Conservation (phyloP, 2,888 invertebrate genomes). For the Lutraria lutraria region DNA sequence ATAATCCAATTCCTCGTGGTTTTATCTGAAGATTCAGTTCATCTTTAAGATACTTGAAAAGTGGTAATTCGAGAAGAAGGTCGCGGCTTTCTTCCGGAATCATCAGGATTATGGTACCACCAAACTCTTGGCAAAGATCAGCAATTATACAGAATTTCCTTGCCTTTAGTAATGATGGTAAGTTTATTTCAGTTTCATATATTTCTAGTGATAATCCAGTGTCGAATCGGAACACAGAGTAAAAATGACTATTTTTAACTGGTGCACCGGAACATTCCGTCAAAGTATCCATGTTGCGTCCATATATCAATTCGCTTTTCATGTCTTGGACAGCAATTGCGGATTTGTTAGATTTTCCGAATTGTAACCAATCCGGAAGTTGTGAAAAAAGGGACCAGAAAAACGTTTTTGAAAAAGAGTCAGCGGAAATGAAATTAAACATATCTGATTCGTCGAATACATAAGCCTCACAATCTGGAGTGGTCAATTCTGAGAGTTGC, state of each 20-base stretch:
- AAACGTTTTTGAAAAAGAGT: constrained; percentile 52
- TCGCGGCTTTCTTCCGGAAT: constrained; percentile 53
- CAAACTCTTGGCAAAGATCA: constrained; percentile 56
- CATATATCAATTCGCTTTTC: constrained; percentile 56
- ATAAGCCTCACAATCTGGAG: constrained; percentile 47
- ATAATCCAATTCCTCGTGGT: constrained; percentile 60
- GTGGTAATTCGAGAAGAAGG: constrained; percentile 30
- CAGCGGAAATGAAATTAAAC: constrained; percentile 49
- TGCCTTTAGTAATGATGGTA: constrained; percentile 42
- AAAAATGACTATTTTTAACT: constrained; percentile 46
- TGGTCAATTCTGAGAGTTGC: neutral
- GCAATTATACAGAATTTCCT: constrained; percentile 59
- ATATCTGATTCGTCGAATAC: constrained; percentile 50
- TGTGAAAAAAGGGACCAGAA: constrained; percentile 24
- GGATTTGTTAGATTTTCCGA: constrained; percentile 20
- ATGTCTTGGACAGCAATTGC: constrained; percentile 51
- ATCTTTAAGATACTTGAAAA: constrained; percentile 45
- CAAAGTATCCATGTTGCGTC: constrained; percentile 40
- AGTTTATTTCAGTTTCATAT: constrained; percentile 39
- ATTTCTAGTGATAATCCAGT: constrained; percentile 48
- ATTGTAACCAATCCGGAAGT: constrained; percentile 53
- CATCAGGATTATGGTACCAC: constrained; percentile 59
- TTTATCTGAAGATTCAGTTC: constrained; percentile 30
- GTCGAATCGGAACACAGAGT: constrained; percentile 55
- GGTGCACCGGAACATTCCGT: constrained; percentile 59